Evolutionary conservation across 2,113 vertebrate genomes (phyloP), one percentile per base, ranked within the genome.

Genomic region (Raja brachyura): DNA sequence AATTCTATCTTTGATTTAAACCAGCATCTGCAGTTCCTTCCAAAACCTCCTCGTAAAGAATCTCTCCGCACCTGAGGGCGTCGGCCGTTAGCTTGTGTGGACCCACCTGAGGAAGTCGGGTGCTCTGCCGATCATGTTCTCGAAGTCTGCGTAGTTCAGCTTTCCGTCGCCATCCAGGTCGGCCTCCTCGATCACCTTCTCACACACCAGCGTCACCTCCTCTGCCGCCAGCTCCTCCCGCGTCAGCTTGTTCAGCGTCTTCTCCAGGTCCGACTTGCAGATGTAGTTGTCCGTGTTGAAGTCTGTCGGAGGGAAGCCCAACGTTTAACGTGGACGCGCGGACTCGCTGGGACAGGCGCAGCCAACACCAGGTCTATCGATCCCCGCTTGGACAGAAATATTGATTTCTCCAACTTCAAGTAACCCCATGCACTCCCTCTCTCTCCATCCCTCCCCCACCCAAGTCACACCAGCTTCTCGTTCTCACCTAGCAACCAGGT

Each of bases 231-330:
- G 94, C 95, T 99, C 98, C 68, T 99, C 98, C 94, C 98, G 97
- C 0, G 99, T 99, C 94, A 99, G 95, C 94, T 95, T 98, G 93
- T 99, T 99, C 85, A 99, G 96, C 0, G 98, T 99, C 95, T 98
- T 96, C 94, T 98, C 97, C 93, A 99, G 95, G 94, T 99, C 99
- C 73, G 98, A 96, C 94, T 99, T 99, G 95, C 99, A 99, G 95
- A 99, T 98, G 95, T 98, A 99, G 95, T 99, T 99, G 95, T 99
- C 99, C 8, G 98, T 98, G 95, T 99, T 99, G 96, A 98, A 99
- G 96, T 99, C 99, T 99, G 93, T 25, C 18, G 68, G 2, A 94
- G 93, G 94, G 7, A 93, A 90, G 0, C 66, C 88, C 28, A 93
- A 78, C 0, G 66, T 93, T 93, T 93, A n/a, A 22, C 18, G 59